Conservation (phyloP, 1,140 invertebrate genomes). For the Conus betulinus region DNA sequence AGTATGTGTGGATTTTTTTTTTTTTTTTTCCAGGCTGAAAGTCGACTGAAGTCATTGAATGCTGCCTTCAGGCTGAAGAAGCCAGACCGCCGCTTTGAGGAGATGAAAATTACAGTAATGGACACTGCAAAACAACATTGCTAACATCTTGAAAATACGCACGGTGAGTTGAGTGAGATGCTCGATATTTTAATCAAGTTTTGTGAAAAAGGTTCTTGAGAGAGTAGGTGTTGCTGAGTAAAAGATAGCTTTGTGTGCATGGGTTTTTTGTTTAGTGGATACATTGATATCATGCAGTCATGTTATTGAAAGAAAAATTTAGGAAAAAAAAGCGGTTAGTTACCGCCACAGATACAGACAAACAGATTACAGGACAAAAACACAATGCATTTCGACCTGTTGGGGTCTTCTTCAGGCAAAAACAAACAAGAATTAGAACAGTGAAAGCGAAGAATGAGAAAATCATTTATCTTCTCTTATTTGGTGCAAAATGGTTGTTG, state of each 20-base stretch:
- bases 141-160: constrained; percentile 72
- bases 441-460: too few species aligned
- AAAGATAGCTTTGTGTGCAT: not conserved
- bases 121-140: constrained; percentile 81
- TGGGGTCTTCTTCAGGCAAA: too few species aligned
- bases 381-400: too few species aligned
- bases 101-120: constrained; percentile 85
- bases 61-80: constrained; percentile 85
- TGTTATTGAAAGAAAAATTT: too few species aligned
- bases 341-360: too few species aligned
- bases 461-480: too few species aligned
- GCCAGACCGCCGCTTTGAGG: constrained; percentile 84
- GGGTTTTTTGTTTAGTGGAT: not conserved
- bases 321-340: too few species aligned
- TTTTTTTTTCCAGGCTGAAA: constrained; percentile 80
- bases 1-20: too few species aligned
- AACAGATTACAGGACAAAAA: too few species aligned
- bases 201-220: too few species aligned
- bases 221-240: not conserved
- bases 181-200: not conserved
- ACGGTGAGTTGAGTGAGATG: constrained; percentile 58
- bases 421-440: too few species aligned
- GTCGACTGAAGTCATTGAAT: constrained; percentile 85
- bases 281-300: not conserved
- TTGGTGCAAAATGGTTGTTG: too few species aligned